These are phyloP conservation scores for Volucella zonaria DNA, from an alignment of 2,888 invertebrate genomes.

Conservation along the genomic window DNA sequence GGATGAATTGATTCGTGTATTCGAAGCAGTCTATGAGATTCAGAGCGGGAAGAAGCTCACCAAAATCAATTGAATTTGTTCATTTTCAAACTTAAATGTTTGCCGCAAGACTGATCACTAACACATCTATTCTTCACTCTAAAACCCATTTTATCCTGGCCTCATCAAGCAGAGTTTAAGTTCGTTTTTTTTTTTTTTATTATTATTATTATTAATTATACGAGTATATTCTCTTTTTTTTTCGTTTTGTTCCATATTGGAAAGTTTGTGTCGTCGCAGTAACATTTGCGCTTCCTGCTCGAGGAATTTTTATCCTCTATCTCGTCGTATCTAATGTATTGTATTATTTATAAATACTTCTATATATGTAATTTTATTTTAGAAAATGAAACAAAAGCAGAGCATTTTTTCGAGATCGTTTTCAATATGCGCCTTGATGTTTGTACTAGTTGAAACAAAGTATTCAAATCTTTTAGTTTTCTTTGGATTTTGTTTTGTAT, in stretches of 20 bases:
- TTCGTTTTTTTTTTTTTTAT: conserved; percentile 19
- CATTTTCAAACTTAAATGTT: conserved; percentile 43
- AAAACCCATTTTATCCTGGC: conserved; percentile 24
- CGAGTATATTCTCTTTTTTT: conserved; percentile 1
- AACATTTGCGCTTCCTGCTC: conserved; percentile 61
- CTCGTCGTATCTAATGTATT: conserved; percentile 48
- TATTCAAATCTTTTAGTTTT: conserved; percentile 35
- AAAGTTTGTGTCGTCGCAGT: conserved; percentile 59
- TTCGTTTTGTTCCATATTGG: conserved; percentile 71
- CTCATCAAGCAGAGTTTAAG: conserved; percentile 48
- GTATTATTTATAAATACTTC: conserved; percentile 58
- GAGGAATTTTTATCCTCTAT: conserved; percentile 70
- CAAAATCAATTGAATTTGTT: conserved; percentile 26
- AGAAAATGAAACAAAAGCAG: conserved; percentile 2
- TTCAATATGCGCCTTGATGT: conserved; percentile 27
- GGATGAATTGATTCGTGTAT: conserved; percentile 93
- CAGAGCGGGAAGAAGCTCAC: conserved; percentile 78
- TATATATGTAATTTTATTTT: conserved; percentile 9
- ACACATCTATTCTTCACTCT: conserved; percentile 21
- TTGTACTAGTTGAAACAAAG: conserved; percentile 15
- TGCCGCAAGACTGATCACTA: conserved; percentile 71
- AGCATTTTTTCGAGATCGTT: conserved; percentile 4
- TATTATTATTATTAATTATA: no score
- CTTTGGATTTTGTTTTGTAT: conserved; percentile 28
- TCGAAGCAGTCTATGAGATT: conserved; percentile 82